These are phyloP conservation scores for Wiebesia pumilae DNA, from an alignment of 1,140 invertebrate genomes.

Conservation along the genomic window DNA sequence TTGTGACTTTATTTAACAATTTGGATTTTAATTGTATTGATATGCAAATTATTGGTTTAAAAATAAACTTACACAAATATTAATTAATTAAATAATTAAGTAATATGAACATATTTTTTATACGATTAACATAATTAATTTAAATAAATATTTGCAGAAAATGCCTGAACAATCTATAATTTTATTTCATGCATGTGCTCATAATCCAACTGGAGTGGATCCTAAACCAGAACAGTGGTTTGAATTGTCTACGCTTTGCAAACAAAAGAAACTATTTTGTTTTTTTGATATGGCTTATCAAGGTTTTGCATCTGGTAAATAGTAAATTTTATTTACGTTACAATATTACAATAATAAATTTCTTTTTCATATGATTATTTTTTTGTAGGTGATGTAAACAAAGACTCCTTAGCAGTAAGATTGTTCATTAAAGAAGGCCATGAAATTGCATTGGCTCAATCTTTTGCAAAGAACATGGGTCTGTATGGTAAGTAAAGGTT, in stretches of 20 bases:
- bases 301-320: constrained; percentile 89
- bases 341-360: constrained; percentile 27
- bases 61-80: too few species aligned
- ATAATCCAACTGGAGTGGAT: constrained; percentile 99
- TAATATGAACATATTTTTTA: not conserved
- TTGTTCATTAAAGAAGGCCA: constrained; percentile 96
- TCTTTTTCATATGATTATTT: constrained; percentile 39
- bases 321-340: not conserved
- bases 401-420: constrained; percentile 92
- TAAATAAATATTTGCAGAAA: constrained; percentile 78
- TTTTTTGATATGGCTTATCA: constrained; percentile 99
- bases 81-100: not conserved
- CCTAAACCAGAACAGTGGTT: constrained; percentile 96
- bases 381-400: constrained; percentile 85
- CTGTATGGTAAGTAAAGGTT: constrained; percentile 80
- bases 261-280: constrained; percentile 91
- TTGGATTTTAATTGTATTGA: not conserved
- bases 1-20: constrained; percentile 43
- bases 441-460: constrained; percentile 92
- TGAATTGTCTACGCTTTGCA: constrained; percentile 83
- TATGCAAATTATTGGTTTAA: not conserved
- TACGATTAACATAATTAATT: not conserved
- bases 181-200: constrained; percentile 97
- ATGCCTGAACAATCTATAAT: constrained; percentile 95
- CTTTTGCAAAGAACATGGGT: constrained; percentile 99